Conservation (phyloP, 2,113 vertebrate genomes). For the Dicrurus megarhynchus region DNA sequence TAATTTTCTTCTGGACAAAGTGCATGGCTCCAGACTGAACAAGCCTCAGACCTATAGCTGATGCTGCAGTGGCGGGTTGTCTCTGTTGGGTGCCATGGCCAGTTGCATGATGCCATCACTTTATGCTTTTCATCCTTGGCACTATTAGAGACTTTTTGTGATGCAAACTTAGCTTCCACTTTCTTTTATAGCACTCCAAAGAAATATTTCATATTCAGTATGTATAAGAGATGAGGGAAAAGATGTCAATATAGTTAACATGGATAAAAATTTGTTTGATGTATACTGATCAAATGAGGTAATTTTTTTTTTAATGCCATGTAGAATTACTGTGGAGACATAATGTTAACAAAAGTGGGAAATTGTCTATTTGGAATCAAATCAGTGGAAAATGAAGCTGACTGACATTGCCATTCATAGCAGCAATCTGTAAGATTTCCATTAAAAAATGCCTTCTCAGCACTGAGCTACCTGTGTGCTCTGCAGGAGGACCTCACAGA, state of each 20-base stretch:
- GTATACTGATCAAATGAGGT: not conserved
- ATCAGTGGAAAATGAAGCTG: not conserved
- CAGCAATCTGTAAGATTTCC: not conserved
- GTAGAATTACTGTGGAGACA: not conserved
- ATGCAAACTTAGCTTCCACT: not conserved
- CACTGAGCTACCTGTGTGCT: not conserved
- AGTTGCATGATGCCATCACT: not conserved
- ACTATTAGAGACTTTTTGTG: not conserved
- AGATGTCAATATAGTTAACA: not conserved
- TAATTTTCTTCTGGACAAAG: not conserved
- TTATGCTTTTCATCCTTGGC: not conserved
- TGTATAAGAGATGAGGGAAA: not conserved
- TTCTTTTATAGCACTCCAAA: not conserved
- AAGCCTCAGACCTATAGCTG: not conserved
- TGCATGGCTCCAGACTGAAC: not conserved
- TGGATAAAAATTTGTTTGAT: not conserved
- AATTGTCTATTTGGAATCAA: not conserved
- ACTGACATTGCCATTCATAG: not conserved
- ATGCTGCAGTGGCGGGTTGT: not conserved
- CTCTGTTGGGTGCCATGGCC: not conserved
- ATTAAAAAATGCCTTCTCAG: not conserved
- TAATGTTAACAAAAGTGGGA: not conserved
- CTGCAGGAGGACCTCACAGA: not conserved
- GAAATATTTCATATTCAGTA: not conserved
- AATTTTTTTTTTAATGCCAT: not conserved